Conservation (phyloP, 1,140 invertebrate genomes). For the Maniola jurtina region DNA sequence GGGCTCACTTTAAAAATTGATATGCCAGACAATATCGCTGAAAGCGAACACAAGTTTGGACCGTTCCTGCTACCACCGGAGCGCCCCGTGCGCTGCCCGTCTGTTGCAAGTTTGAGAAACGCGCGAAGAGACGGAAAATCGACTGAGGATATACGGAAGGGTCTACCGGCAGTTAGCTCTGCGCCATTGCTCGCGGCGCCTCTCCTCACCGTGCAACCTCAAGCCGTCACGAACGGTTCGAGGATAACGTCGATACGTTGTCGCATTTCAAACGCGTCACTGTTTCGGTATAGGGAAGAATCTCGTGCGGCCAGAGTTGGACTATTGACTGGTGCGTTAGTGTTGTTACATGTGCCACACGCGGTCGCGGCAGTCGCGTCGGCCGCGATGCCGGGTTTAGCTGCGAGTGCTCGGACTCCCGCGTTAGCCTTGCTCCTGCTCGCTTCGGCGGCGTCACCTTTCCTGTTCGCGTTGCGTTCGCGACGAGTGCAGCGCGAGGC, state of each 20-base stretch:
- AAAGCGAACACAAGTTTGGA: slow-evolving; percentile 58
- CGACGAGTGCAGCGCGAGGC: slow-evolving; percentile 86
- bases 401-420: slow-evolving; percentile 65
- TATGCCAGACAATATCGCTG: slow-evolving; percentile 44
- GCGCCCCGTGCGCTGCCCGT: slow-evolving; percentile 63
- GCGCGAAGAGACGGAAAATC: slow-evolving; percentile 62
- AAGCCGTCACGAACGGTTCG: slow-evolving; percentile 67
- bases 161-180: slow-evolving; percentile 67
- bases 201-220: slow-evolving; percentile 62
- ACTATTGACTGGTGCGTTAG: slow-evolving; percentile 81
- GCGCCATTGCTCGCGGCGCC: slow-evolving; percentile 75
- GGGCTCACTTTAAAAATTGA: slow-evolving; percentile 71
- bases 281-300: slow-evolving; percentile 90
- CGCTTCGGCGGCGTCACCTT: slow-evolving; percentile 85
- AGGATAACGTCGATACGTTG: slow-evolving; percentile 86
- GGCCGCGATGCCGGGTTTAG: slow-evolving; percentile 61
- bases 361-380: slow-evolving; percentile 83
- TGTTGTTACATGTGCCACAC: slow-evolving; percentile 86
- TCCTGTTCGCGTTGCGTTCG: slow-evolving; percentile 89
- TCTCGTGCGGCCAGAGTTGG: slow-evolving; percentile 87
- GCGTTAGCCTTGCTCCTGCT: slow-evolving; percentile 84
- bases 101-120: slow-evolving; percentile 64
- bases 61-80: slow-evolving; percentile 69
- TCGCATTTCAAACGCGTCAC: slow-evolving; percentile 89
- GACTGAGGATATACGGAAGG: slow-evolving; percentile 58